These are phyloP conservation scores for Euproctis similis DNA, from an alignment of 2,888 invertebrate species.

Conservation along the genomic window DNA sequence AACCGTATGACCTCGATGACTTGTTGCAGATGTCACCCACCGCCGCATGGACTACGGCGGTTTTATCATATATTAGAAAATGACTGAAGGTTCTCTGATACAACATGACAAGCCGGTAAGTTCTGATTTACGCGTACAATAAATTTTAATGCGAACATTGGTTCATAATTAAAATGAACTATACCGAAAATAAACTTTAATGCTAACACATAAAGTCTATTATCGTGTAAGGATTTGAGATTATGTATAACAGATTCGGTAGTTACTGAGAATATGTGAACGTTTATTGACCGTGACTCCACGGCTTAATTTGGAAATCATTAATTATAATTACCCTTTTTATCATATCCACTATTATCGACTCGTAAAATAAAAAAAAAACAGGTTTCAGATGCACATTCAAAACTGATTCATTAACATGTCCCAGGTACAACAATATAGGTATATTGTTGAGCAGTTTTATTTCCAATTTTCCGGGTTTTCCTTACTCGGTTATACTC, in stretches of 20 bases:
- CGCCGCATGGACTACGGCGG: constrained; percentile 67
- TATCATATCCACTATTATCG: no score
- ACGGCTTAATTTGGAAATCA: constrained; percentile 16
- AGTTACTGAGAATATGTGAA: constrained; percentile 11
- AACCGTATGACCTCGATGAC: constrained; percentile 61
- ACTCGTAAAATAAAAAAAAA: no score
- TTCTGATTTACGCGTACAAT: constrained; percentile 21
- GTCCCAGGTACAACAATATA: no score
- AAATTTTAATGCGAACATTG: constrained; percentile 6
- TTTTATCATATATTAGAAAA: constrained; percentile 73
- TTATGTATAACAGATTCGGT: constrained; percentile 17
- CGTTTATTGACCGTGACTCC: constrained; percentile 27
- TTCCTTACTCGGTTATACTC: no score
- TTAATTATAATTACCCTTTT: no score
- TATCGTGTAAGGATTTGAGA: constrained; percentile 8
- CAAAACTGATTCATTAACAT: no score
- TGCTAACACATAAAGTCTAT: constrained; percentile 9
- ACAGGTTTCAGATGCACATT: no score
- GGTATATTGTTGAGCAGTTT: no score
- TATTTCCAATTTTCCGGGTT: no score
- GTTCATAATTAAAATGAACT: not conserved
- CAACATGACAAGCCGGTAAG: constrained; percentile 70
- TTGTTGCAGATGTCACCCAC: constrained; percentile 70
- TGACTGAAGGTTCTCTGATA: constrained; percentile 63
- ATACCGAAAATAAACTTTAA: constrained; percentile 13